These are phyloP conservation scores for Euthynnus affinis DNA, from an alignment of 2,797 vertebrate species.

Conservation along the genomic window DNA sequence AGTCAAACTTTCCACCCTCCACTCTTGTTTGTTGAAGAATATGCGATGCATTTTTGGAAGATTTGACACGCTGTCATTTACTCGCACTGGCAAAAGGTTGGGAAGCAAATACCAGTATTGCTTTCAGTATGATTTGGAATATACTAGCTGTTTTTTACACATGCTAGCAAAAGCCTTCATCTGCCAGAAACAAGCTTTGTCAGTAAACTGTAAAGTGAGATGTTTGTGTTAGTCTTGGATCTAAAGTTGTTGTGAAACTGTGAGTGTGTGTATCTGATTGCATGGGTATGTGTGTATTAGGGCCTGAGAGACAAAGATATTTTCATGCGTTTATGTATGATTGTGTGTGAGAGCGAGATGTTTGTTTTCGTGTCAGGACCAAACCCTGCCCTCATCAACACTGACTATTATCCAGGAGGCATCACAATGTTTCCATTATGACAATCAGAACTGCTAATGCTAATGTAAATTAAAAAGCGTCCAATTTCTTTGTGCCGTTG, in stretches of 20 bases:
- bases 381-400: conserved; percentile 68
- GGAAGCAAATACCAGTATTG: conserved; percentile 41
- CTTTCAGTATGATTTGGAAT: conserved; percentile 57
- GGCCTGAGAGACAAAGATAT: conserved; percentile 25
- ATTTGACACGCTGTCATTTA: conserved; percentile 39
- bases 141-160: conserved; percentile 46
- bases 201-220: conserved; percentile 75
- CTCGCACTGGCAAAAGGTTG: conserved; percentile 31
- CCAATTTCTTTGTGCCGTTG: conserved; percentile 59
- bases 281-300: conserved; percentile 39
- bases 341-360: conserved; percentile 55
- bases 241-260: conserved; percentile 48
- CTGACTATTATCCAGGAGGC: conserved; percentile 69
- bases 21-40: conserved; percentile 38
- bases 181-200: conserved; percentile 69
- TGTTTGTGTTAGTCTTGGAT: conserved; percentile 76
- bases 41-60: conserved; percentile 38
- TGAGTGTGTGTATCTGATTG: conserved; percentile 57
- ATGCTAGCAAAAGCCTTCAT: conserved; percentile 36
- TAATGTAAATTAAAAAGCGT: conserved; percentile 76
- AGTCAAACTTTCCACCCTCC: conserved; percentile 46
- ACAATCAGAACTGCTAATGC: conserved; percentile 78
- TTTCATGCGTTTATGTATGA: conserved; percentile 34
- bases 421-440: conserved; percentile 72
- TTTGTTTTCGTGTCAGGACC: conserved; percentile 69